A percentile compares a stretch with the other conserved stretches of the same genome.
Conservation (phyloP, 2,888 invertebrate species). For the Volucella bombylans region DNA sequence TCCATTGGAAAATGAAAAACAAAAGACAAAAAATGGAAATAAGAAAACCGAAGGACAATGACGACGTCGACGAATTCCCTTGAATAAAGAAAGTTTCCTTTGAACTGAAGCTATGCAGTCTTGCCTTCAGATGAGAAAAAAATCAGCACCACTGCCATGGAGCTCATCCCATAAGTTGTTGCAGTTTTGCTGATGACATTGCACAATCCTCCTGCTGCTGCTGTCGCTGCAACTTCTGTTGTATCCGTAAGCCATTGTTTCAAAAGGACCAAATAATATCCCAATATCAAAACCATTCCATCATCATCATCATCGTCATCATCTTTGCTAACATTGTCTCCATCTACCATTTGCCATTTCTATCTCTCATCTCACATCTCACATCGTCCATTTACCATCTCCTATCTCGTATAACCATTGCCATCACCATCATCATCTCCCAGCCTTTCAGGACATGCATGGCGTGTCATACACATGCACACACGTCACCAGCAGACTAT, state of each 20-base stretch:
- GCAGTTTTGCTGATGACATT: constrained; percentile 58
- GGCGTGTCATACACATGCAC: constrained; percentile 30
- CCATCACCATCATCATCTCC: neutral
- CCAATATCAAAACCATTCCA: constrained; percentile 71
- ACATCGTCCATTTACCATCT: constrained; percentile 55
- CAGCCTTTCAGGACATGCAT: constrained; percentile 56
- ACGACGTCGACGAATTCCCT: constrained; percentile 40
- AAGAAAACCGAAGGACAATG: constrained; percentile 53
- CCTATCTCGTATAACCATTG: constrained; percentile 62
- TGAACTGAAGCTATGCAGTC: neutral
- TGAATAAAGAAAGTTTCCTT: constrained; percentile 52
- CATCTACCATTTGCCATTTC: neutral
- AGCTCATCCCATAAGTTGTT: constrained; percentile 24
- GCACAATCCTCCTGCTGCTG: constrained; percentile 18
- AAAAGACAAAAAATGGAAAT: constrained; percentile 11
- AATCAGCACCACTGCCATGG: constrained; percentile 10
- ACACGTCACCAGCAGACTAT: constrained; percentile 34
- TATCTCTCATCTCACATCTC: too few relatives aligned
- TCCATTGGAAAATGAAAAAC: neutral
- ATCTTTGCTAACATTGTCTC: constrained; percentile 53
- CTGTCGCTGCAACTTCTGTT: constrained; percentile 39
- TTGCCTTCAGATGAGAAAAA: constrained; percentile 6
- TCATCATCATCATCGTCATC: constrained; percentile 60
- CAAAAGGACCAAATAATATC: constrained; percentile 66
- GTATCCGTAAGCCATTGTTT: constrained; percentile 60